A percentile compares a stretch with the other conserved stretches of the same genome.
Evolutionary conservation across 2,797 vertebrate species (phyloP).

Genomic region (Loris lydekkerianus): DNA sequence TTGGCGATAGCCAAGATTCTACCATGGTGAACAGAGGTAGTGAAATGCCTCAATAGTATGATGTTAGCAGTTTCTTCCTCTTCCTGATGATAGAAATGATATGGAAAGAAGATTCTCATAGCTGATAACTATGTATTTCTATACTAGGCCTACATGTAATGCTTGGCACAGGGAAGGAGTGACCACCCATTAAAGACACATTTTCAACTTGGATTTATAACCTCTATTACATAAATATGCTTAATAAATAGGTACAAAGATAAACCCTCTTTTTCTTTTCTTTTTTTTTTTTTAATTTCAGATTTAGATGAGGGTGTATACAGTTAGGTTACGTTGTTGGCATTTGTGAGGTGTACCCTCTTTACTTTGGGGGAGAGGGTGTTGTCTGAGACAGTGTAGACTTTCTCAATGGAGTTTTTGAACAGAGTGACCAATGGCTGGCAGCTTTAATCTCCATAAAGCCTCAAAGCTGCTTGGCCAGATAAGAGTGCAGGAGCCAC

Average conservation of each 20-base stretch:
- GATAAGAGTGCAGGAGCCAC: background rate
- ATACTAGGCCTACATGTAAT: background rate
- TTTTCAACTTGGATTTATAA: conserved; percentile 29
- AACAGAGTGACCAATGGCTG: background rate
- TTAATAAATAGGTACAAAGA: conserved; percentile 1
- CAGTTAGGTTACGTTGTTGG: too few species aligned
- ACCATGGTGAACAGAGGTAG: background rate
- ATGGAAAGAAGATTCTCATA: background rate
- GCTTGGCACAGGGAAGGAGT: background rate
- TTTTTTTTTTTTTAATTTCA: too few species aligned
- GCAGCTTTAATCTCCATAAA: background rate
- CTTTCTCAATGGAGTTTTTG: background rate
- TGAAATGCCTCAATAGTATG: background rate
- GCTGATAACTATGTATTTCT: background rate
- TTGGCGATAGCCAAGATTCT: background rate
- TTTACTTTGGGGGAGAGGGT: background rate
- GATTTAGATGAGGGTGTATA: too few species aligned
- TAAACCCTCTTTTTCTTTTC: too few species aligned
- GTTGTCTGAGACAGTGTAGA: background rate
- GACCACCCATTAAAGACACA: background rate
- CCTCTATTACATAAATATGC: background rate
- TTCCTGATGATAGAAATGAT: background rate
- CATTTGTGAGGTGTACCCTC: background rate
- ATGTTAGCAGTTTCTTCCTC: background rate
- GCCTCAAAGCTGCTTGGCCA: background rate